phyloP scores from a whole-genome alignment of 2,113 vertebrate species.

The Clinocottus analis region DNA sequence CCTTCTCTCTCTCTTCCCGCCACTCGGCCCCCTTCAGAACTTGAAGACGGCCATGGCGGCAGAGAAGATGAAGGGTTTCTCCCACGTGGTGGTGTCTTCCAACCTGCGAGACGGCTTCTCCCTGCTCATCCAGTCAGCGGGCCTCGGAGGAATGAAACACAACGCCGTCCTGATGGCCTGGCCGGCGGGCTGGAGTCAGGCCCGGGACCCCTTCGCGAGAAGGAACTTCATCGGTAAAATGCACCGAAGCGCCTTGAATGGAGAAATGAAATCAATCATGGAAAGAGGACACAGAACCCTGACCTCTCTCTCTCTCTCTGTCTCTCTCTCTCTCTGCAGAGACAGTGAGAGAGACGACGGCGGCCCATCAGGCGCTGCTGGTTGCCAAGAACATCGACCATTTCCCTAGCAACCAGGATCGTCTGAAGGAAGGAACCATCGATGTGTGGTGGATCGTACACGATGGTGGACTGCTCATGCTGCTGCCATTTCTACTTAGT shows the following conservation, averaged over 20 bases:
- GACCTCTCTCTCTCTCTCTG: conserved; percentile 3
- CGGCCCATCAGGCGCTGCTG: conserved; percentile 91
- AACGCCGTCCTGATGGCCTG: conserved; percentile 94
- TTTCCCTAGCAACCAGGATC: conserved; percentile 91
- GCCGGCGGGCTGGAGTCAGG: conserved; percentile 88
- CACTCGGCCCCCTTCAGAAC: conserved; percentile 78
- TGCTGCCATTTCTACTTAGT: conserved; percentile 92
- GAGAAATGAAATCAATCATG: neutral
- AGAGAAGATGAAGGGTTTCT: conserved; percentile 94
- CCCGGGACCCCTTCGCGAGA: conserved; percentile 84
- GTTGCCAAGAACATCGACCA: conserved; percentile 94
- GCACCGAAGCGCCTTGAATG: neutral
- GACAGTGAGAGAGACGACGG: conserved; percentile 91
- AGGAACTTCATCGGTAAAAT: conserved; percentile 91
- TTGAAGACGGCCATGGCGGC: conserved; percentile 88
- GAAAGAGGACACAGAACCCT: neutral
- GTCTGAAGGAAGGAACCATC: conserved; percentile 87
- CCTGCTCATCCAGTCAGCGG: conserved; percentile 94
- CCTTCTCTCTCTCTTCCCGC: neutral
- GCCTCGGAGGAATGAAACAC: conserved; percentile 96
- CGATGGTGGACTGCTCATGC: conserved; percentile 95
- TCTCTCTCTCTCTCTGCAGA: conserved; percentile 79
- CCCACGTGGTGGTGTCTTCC: conserved; percentile 92
- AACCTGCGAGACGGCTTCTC: conserved; percentile 93
- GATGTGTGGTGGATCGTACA: conserved; percentile 99